Conservation (phyloP, 2,888 invertebrate species). For the Amorpha juglandis region DNA sequence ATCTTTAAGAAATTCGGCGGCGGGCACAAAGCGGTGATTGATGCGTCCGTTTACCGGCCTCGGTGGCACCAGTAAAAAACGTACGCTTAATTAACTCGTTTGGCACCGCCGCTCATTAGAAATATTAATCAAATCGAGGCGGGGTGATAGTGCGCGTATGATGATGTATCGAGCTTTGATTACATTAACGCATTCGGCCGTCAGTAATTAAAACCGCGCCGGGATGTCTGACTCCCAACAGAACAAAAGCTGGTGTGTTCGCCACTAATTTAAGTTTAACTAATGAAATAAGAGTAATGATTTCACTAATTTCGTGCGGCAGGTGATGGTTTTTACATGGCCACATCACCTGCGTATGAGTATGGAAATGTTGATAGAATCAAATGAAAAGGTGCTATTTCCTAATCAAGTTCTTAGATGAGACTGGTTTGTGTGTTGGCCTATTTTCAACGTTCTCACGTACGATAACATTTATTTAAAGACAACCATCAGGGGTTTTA, state of each 20-base stretch:
- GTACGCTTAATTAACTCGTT: slow-evolving; percentile 83
- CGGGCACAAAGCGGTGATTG: slow-evolving; percentile 80
- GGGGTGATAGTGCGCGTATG: slow-evolving; percentile 79
- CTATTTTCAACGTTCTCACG: background rate
- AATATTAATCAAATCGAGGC: slow-evolving; percentile 83
- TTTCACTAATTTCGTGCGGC: slow-evolving; percentile 47
- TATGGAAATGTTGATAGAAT: slow-evolving; percentile 15
- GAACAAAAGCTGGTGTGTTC: slow-evolving; percentile 46
- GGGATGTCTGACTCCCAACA: slow-evolving; percentile 58
- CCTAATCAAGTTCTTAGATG: slow-evolving; percentile 8
- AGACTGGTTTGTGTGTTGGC: background rate
- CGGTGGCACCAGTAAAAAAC: slow-evolving; percentile 80
- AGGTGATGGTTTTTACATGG: slow-evolving; percentile 32
- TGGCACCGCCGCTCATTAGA: slow-evolving; percentile 84
- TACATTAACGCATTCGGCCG: slow-evolving; percentile 78
- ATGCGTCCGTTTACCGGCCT: slow-evolving; percentile 81
- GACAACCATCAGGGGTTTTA: too few species aligned
- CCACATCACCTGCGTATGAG: slow-evolving; percentile 29
- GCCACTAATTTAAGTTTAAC: slow-evolving; percentile 43
- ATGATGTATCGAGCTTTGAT: slow-evolving; percentile 84
- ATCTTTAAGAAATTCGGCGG: slow-evolving; percentile 81
- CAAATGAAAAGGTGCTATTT: background rate
- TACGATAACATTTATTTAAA: background rate
- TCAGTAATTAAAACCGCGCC: slow-evolving; percentile 80
- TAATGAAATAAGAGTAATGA: slow-evolving; percentile 53